Base-by-base conservation (phyloP, 2,888 invertebrate species). In the Drosophila siamana region DNA sequence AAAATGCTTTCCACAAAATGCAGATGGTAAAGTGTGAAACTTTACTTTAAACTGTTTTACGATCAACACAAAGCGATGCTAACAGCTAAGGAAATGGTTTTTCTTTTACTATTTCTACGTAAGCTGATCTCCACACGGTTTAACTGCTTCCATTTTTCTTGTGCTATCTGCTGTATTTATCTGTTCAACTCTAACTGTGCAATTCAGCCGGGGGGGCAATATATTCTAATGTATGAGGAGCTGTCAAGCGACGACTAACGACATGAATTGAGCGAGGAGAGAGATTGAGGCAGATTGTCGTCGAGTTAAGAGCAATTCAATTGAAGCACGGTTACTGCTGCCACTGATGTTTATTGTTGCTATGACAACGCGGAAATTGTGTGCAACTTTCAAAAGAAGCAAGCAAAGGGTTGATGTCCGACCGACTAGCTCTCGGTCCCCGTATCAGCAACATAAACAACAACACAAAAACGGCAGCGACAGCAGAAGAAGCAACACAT, bases 331-430 rank as follows among this genome's bases (percentile, higher is more conserved):
- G 16, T 46, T 48, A 43, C 52, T 74, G 55, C 36, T 54, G 57
- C 46, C 60, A 61, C 30, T 64, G 56, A 60, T 70, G 72, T 67
- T 74, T 68, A 69, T 86, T 78, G 64, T 75, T 63, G 83, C 88
- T 63, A 62, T 81, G 78, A 80, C 86, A 88, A 80, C 86, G 76
- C 80, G 85, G 83, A 87, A 85, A 88, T 81, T 80, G 79, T 83
- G 75, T 79, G 75, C 52, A 59, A 62, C 73, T 67, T 62, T 77
- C 59, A 33, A 60, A 60, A 62, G 56, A 63, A 51, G 11, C 60
- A 63, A 51, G 11, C 60, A 75, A 77, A 76, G 83, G 78, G 80
- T 74, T 80, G 71, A 63, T 52, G 73, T 59, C 52, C 73, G 63
- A 60, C 52, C 73, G 63, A 60, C 28, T 56, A 54, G 71, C 59